Evolutionary conservation across 2,888 invertebrate species (phyloP), one percentile per base, ranked within the genome.

Genomic region (Trachelus iudaicus): DNA sequence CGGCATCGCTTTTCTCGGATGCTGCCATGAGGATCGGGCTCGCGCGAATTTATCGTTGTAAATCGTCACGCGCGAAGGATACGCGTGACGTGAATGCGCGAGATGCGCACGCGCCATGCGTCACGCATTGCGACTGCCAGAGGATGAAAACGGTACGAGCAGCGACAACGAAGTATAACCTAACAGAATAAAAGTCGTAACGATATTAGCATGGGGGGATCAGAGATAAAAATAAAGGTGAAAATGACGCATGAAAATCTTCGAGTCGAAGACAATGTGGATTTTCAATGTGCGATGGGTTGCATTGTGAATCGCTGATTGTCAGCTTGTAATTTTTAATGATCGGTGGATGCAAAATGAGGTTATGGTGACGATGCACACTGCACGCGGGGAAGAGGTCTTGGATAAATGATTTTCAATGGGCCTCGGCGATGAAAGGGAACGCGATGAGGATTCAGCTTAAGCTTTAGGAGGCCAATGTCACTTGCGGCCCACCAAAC

Each of bases 401-500:
- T 56, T 56, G 56, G 56, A 9, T 23, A 56, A 56, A 56, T 56
- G 40, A 56, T 56, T 56, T 56, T 56, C 56, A 56, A 56, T 56
- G 56, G 56, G 56, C 23, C 56, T 23, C 23, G 23, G 23, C 56
- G 23, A 56, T 56, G 71, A 71, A 71, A 34, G 31, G 31, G 31
- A 34, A 71, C 71, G 71, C 82, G 83, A 83, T 85, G 85, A 85
- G 81, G 81, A 77, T 85, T 85, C 86, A 87, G 87, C 86, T 84
- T 85, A 85, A 79, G 84, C 86, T 83, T 89, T 90, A 90, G 84
- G 89, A 90, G 90, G 90, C 90, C 90, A 90, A 90, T 90, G 90
- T 90, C 90, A 89, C 79, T 83, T 77, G 84, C 76, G 81, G 56
- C 56, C 56, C 56, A 56, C 23, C 56, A 56, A 56, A 56, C 23